Conservation (phyloP, 2,888 invertebrate genomes). For the Pammene fasciana region DNA sequence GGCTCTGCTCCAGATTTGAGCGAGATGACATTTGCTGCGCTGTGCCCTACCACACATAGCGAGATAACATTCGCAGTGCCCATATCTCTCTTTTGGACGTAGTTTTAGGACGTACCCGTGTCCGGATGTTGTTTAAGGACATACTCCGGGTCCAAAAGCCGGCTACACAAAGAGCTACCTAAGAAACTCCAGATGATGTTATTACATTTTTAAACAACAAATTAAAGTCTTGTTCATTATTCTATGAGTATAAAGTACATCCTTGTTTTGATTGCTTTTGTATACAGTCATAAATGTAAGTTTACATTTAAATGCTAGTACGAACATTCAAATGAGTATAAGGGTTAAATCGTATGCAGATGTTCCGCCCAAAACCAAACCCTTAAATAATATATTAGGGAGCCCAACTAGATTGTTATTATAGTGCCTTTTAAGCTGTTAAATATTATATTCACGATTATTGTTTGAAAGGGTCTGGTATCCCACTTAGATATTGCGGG, state of each 20-base stretch:
- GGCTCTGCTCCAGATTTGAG: no score
- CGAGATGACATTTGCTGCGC: no score
- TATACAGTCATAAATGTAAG: not conserved
- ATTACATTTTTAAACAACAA: not conserved
- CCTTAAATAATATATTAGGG: constrained; percentile 35
- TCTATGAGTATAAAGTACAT: no score
- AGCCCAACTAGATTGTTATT: constrained; percentile 35
- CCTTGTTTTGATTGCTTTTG: not conserved
- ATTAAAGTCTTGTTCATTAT: not conserved
- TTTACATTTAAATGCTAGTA: constrained; percentile 5
- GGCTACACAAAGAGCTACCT: no score
- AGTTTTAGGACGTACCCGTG: no score
- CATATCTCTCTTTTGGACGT: no score
- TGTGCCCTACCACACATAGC: no score
- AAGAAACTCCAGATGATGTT: no score
- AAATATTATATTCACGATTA: constrained; percentile 41
- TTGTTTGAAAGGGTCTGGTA: constrained; percentile 35
- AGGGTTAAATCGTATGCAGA: constrained; percentile 14
- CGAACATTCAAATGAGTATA: constrained; percentile 14
- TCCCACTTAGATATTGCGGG: constrained; percentile 17
- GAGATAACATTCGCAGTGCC: no score
- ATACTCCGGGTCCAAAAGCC: no score
- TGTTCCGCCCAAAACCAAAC: constrained; percentile 6
- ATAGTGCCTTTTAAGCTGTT: constrained; percentile 38
- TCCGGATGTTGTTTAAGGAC: no score